Conservation (phyloP, 2,888 invertebrate genomes). For the Lepidochitona cinerea region DNA sequence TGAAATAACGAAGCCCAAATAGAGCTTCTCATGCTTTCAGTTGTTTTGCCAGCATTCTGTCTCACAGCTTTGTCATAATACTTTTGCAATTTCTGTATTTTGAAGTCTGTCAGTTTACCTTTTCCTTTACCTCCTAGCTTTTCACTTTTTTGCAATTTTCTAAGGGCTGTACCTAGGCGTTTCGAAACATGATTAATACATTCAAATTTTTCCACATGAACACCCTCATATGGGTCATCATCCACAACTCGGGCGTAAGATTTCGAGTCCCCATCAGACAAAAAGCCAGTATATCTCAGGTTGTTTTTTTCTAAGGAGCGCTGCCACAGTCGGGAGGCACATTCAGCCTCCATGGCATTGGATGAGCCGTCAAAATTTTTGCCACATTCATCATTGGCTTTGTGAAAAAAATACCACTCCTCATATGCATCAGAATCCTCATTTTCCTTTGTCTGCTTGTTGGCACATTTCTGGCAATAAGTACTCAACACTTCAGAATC, state of each 20-base stretch:
- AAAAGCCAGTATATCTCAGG: not conserved
- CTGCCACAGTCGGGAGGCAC: not conserved
- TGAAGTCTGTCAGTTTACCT: not conserved
- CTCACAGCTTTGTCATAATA: constrained; percentile 2
- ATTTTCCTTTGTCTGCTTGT: not conserved
- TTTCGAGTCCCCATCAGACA: not conserved
- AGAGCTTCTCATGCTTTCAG: not conserved
- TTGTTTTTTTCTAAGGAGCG: not conserved
- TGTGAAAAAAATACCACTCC: no score
- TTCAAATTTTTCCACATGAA: not conserved
- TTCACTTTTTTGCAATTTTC: not conserved
- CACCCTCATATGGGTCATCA: not conserved
- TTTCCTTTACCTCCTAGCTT: not conserved
- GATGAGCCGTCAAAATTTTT: not conserved
- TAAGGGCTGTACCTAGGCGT: not conserved
- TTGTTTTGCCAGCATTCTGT: not conserved
- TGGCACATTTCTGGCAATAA: not conserved
- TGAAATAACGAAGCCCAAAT: constrained; percentile 4
- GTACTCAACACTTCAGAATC: not conserved
- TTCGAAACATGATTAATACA: not conserved
- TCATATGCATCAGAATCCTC: not conserved
- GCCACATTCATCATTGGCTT: not conserved
- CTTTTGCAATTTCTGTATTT: not conserved
- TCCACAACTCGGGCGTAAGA: not conserved
- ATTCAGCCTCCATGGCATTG: not conserved